Percentiles rank a stretch among this genome's conserved stretches.
Evolutionary conservation across 2,797 vertebrate genomes (phyloP).

Genomic region (Oreonectes daqikongensis): DNA sequence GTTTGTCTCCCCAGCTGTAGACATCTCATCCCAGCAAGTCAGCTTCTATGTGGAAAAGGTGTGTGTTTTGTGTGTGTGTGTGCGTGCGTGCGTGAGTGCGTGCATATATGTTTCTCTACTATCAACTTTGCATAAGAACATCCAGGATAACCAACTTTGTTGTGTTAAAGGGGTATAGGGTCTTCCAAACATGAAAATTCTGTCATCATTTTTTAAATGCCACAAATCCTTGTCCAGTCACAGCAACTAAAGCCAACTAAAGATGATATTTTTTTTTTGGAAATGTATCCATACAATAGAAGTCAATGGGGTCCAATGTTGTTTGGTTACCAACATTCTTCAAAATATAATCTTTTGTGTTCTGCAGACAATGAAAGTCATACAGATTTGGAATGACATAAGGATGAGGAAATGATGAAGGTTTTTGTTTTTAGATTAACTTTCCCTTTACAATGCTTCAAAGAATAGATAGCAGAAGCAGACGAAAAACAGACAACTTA

Average conservation of each 20-base stretch:
- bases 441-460: background rate
- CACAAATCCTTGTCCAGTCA: background rate
- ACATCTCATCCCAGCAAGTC: slow-evolving; percentile 78
- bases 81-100: background rate
- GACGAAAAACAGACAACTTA: too few relatives aligned
- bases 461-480: too few relatives aligned
- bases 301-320: too few relatives aligned
- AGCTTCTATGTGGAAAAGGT: slow-evolving; percentile 85
- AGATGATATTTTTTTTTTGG: background rate
- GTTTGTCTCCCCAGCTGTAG: slow-evolving; percentile 80
- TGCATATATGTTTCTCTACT: background rate
- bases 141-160: slow-evolving; percentile 15
- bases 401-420: too few relatives aligned
- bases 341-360: too few relatives aligned
- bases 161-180: background rate
- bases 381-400: too few relatives aligned
- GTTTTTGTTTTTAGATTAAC: background rate
- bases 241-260: background rate
- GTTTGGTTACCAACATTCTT: too few relatives aligned
- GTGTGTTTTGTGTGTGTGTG: slow-evolving; percentile 33
- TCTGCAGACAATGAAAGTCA: too few relatives aligned
- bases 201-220: background rate
- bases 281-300: too few relatives aligned
- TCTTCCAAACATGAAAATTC: background rate
- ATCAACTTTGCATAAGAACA: slow-evolving; percentile 4